Percentiles rank a stretch among this genome's conserved stretches.
Evolutionary conservation across 2,113 vertebrate genomes (phyloP).

Genomic region (Hystrix cristata): DNA sequence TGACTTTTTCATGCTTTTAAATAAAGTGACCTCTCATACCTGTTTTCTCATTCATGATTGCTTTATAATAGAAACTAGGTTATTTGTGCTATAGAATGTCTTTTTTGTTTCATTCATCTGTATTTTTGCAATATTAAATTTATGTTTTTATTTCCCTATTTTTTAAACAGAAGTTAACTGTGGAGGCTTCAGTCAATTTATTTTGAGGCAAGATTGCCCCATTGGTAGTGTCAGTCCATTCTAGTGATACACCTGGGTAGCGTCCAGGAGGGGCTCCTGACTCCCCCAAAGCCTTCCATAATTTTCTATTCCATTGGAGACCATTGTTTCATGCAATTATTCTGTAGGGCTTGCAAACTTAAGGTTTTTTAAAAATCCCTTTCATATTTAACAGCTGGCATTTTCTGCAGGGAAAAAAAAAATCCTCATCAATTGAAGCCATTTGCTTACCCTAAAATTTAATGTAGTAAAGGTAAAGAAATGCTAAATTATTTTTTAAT

Average conservation of each 20-base stretch:
- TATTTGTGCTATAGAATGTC: not conserved
- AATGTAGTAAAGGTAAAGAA: not conserved
- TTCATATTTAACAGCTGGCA: not conserved
- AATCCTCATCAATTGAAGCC: not conserved
- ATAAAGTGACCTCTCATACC: not conserved
- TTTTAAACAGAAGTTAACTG: not conserved
- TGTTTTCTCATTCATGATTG: not conserved
- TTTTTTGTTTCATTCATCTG: not conserved
- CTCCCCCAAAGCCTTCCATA: not conserved
- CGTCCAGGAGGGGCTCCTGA: not conserved
- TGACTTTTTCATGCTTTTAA: not conserved
- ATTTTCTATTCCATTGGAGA: not conserved
- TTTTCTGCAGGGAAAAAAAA: not conserved
- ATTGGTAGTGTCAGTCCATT: not conserved
- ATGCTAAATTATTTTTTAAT: not conserved
- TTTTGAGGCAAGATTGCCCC: not conserved
- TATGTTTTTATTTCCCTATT: conserved; percentile 1
- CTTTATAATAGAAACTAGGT: not conserved
- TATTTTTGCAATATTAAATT: not conserved
- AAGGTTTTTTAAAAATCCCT: not conserved
- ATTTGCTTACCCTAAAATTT: not conserved
- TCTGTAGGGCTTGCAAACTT: not conserved
- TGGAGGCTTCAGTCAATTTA: not conserved
- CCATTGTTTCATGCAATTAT: not conserved
- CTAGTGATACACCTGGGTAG: accelerated